Evolutionary conservation across 2,888 invertebrate species (phyloP).

Genomic region (Drosophila aldrichi): DNA sequence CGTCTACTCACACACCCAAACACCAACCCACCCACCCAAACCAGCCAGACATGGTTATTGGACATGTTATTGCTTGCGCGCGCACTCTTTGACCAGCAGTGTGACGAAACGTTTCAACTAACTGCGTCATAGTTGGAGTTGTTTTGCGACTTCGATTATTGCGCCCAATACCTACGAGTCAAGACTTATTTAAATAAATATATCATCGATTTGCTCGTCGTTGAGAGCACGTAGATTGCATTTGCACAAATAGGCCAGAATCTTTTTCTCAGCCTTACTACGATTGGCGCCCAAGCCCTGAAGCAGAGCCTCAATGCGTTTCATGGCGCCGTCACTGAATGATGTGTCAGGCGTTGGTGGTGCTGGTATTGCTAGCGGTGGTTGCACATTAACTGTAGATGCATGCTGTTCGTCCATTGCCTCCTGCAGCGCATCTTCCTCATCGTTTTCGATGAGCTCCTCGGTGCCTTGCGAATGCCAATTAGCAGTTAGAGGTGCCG

Average conservation of each 20-base stretch:
- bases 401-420: conserved; percentile 78
- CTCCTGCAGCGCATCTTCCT: conserved; percentile 80
- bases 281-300: conserved; percentile 80
- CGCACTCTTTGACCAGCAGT: conserved; percentile 72
- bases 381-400: neutral
- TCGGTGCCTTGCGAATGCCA: conserved; percentile 53
- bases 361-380: neutral
- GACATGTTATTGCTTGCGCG: conserved; percentile 78
- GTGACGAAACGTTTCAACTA: conserved; percentile 32
- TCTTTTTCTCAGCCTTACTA: conserved; percentile 79
- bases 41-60: conserved; percentile 69
- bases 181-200: conserved; percentile 62
- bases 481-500: conserved; percentile 9
- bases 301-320: conserved; percentile 75
- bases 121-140: conserved; percentile 73
- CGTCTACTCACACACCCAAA: conserved; percentile 29
- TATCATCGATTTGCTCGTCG: conserved; percentile 77
- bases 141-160: conserved; percentile 59
- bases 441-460: conserved; percentile 66
- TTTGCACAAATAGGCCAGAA: conserved; percentile 80
- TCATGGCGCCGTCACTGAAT: conserved; percentile 49
- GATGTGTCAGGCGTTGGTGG: neutral
- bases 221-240: conserved; percentile 77
- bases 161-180: conserved; percentile 21
- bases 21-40: conserved; percentile 9